Percentiles rank a stretch among this genome's conserved stretches.
Evolutionary conservation across 2,888 invertebrate species (phyloP).

Genomic region (Tolmerus cingulatus): DNA sequence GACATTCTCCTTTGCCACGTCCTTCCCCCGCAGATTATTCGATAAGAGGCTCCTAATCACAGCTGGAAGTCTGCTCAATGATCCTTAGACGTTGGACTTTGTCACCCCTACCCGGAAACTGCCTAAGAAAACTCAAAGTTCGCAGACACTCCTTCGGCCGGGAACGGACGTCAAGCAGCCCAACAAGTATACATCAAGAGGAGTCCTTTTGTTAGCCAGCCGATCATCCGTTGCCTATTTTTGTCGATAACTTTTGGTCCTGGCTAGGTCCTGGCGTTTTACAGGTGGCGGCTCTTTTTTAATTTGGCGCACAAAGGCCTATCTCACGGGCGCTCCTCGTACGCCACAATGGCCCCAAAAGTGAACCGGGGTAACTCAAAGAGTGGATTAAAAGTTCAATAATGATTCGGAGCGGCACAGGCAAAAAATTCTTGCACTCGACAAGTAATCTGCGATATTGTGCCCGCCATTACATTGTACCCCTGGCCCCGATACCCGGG

Average conservation of each 20-base stretch:
- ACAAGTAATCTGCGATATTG: slow-evolving; percentile 5
- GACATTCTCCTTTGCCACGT: background rate
- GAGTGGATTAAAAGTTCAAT: slow-evolving; percentile 20
- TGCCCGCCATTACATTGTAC: slow-evolving; percentile 1
- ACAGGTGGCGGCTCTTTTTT: slow-evolving; percentile 17
- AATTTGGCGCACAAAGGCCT: background rate
- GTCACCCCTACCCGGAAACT: background rate
- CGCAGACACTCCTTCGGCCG: background rate
- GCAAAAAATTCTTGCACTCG: background rate
- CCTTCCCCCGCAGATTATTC: background rate
- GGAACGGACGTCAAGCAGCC: background rate
- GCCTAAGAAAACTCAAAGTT: background rate
- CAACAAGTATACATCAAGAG: background rate
- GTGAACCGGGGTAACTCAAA: slow-evolving; percentile 10
- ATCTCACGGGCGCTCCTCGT: background rate
- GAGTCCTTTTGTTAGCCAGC: background rate
- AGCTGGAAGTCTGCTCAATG: background rate
- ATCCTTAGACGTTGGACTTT: background rate
- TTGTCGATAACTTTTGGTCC: background rate
- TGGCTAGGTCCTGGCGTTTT: background rate
- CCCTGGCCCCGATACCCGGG: background rate
- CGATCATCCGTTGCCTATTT: background rate
- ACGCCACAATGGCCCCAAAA: background rate
- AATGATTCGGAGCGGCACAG: background rate
- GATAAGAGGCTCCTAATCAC: background rate